These are phyloP conservation scores for Liasis olivaceus DNA, from an alignment of 2,797 vertebrate genomes.

Conservation along the genomic window DNA sequence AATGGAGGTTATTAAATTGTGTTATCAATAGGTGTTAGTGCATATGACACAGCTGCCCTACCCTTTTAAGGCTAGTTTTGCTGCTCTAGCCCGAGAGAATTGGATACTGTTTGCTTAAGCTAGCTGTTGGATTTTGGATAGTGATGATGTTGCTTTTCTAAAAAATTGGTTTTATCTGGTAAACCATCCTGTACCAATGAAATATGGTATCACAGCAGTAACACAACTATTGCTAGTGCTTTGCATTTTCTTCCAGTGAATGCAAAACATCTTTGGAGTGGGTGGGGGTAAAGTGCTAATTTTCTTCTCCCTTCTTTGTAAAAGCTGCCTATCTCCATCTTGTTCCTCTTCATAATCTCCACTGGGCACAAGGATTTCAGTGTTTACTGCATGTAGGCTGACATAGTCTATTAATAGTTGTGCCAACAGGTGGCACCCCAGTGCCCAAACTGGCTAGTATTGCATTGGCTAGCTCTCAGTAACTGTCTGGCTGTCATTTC, in stretches of 20 bases:
- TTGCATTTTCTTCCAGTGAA: background rate
- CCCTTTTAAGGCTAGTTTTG: background rate
- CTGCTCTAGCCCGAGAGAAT: background rate
- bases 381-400: background rate
- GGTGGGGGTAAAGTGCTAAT: background rate
- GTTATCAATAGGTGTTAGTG: background rate
- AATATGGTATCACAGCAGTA: background rate
- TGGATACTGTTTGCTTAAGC: background rate
- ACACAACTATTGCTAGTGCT: no score
- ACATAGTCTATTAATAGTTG: rapidly evolving
- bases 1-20: background rate
- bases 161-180: background rate
- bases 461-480: background rate
- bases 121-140: background rate
- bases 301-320: background rate
- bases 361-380: background rate
- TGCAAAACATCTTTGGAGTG: background rate
- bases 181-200: background rate
- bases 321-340: background rate
- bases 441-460: background rate
- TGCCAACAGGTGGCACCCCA: background rate
- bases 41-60: background rate
- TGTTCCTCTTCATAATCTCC: background rate
- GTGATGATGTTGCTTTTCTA: background rate
- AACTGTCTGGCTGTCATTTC: background rate